A percentile compares a stretch with the other conserved stretches of the same genome.
phyloP scores from a whole-genome alignment of 2,888 invertebrate species.

The Hypena proboscidalis region DNA sequence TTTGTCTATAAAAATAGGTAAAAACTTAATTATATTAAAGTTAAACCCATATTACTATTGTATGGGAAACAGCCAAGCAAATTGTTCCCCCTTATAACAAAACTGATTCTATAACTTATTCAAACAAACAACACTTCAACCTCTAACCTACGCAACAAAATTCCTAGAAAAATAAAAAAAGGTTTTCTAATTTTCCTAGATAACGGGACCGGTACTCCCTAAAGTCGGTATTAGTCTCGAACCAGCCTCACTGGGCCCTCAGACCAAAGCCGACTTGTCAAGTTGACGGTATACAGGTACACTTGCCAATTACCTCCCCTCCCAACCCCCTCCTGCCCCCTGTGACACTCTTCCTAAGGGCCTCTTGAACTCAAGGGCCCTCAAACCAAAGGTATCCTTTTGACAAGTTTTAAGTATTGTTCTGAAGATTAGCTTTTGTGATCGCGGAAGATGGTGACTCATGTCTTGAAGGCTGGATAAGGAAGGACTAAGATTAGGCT shows the following conservation, averaged over 20 bases:
- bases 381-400: conserved; percentile 71
- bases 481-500: too few relatives aligned
- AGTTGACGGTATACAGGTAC: conserved; percentile 69
- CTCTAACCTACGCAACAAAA: conserved; percentile 3
- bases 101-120: neutral
- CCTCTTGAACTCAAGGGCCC: conserved; percentile 35
- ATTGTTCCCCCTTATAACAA: neutral
- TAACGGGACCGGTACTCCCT: conserved; percentile 55
- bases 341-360: conserved; percentile 35
- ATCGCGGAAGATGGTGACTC: conserved; percentile 2
- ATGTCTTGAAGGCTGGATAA: neutral
- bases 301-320: conserved; percentile 52
- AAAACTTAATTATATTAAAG: too few relatives aligned
- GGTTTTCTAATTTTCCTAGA: conserved; percentile 42
- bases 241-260: conserved; percentile 59
- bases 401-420: conserved; percentile 55
- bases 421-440: conserved; percentile 48
- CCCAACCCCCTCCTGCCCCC: conserved; percentile 26
- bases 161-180: conserved; percentile 15
- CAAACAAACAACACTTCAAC: neutral
- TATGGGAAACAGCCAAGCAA: too few relatives aligned
- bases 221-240: conserved; percentile 82
- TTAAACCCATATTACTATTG: too few relatives aligned
- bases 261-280: conserved; percentile 76
- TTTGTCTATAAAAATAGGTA: too few relatives aligned